Base-by-base conservation (phyloP, 2,113 vertebrate species). In the Tretioscincus oriximinensis region DNA sequence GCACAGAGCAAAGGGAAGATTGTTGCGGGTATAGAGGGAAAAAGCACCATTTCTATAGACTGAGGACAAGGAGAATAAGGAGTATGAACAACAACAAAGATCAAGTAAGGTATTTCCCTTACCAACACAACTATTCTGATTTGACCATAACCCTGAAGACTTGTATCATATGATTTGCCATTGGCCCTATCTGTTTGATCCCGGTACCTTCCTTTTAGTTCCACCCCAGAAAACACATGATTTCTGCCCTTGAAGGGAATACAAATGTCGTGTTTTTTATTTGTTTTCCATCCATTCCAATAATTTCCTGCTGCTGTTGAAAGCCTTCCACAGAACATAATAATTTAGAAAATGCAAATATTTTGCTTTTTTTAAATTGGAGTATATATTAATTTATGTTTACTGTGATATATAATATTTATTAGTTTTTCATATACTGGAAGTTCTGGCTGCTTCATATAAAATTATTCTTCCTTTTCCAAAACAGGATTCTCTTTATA, bases 401-500 rank as follows among this genome's bases (percentile, higher is more conserved):
- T 58, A 9, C 18, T 74, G 14, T 35, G 16, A n/a, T 24, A 1
- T 67, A 22, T 24, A 58, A 18, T 58, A 58, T 58, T 81, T 2
- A 28, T 28, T 90, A 41, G 41, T 78, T 78, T 89, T 90, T 66
- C 69, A 64, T 11, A 18, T 88, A 78, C 61, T 74, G 78, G 24
- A 83, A 86, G 64, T 80, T 86, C 54, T 60, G 78, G 81, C 86
- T 68, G 22, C 31, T 66, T 54, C 8, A 73, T 68, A 76, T 88
- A 65, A n/a, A 51, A 82, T 0, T 79, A 65, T 16, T 87, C 90
- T 90, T 80, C 93, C 80, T 89, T 89, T 85, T 16, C 67, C 26
- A 41, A 63, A 81, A 86, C 93, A 99, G 98, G 92, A 95, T 93
- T 86, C 86, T 86, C 6, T 99, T 97, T 87, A 14, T 99, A 82